Evolutionary conservation across 2,888 invertebrate genomes (phyloP), one percentile per base, ranked within the genome.

Genomic region (Muscina levida): DNA sequence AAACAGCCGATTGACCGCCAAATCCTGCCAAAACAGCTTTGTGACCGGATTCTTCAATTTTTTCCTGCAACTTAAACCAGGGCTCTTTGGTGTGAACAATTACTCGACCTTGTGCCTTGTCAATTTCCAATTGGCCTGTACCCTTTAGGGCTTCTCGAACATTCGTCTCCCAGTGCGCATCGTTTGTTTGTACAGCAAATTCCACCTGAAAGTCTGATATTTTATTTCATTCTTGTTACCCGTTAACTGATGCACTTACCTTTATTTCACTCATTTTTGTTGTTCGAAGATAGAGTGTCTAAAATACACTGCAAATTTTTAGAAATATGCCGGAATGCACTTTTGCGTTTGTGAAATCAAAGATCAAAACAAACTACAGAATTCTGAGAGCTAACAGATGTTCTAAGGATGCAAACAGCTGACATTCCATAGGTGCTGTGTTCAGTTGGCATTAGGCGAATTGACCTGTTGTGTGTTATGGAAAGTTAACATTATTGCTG

Each of bases 21-120:
- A 94, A 94, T 4, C 97, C 97, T 86, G 95, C 95, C 0, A 97
- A 89, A 0, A 96, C 95, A 1, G 95, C 95, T 83, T 93, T 92
- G 77, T 92, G 93, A 0, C 97, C 97, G 0, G 95, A 94, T 24
- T 85, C 84, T 83, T 92, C 92, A 24, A 92, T 92, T 84, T 87
- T 89, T 44, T 92, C 91, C 81, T 92, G 91, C 44, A 92, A 85
- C 56, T 90, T 82, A 0, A 90, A 89, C 90, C 91, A 91, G 5
- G 91, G 90, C 2, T 82, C 77, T 17, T 84, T 84, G 8, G 90
- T 89, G 17, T 89, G 83, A 5, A 91, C 84, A 17, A 90, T 85
- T 1, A 91, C 88, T 3, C 89, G 84, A 2, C 90, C 90, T 66
- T 86, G 84, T 2, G 82, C 67, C 1, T 84, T 26, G 82, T 91